Evolutionary conservation across 2,888 invertebrate genomes (phyloP), one percentile per base, ranked within the genome.

Genomic region (Agrenia bidenticulata): DNA sequence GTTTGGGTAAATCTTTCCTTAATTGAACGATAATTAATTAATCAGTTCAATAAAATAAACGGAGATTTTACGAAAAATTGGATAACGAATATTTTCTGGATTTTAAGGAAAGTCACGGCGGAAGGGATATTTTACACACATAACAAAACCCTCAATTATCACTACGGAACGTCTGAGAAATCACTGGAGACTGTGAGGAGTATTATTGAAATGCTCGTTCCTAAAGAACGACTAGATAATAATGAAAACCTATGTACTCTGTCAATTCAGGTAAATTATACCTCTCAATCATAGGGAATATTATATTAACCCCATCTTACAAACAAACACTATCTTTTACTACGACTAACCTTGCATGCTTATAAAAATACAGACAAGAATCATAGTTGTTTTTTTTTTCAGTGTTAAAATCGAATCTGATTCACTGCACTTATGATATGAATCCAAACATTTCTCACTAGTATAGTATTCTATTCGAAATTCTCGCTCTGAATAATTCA

Each of bases 111-210:
- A 66, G 49, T 70, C 9, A 73, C 70, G 9, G 64, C 61, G n/a
- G 70, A 70, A 57, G 27, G 65, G 23, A 63, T 69, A 42, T 73
- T 73, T 58, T 67, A 64, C 27, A 56, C 64, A 0, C 73, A 73
- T 41, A 73, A 73, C 54, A 58, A 37, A n/a, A 39, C 61, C 19
- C 60, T 65, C 26, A 59, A 69, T 37, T 73, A 73, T 42, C 61
- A 66, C 42, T 70, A 49, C 41, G 65, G 61, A 5, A 61, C 45
- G 21, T 66, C 73, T 17, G 69, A 73, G 54, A 64, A 57, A 49
- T 57, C 69, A 0, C 24, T 73, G 42, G 64, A 67, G 19, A 57
- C 57, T n/a, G 66, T 64, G 2, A 49, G 64, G 9, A 50, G 62
- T 41, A 27, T 73, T 4, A 54, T 66, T 15, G 37, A 57, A 19